Evolutionary conservation across 1,140 invertebrate genomes (phyloP), one percentile per base, ranked within the genome.

Genomic region (Rhynchophorus ferrugineus): DNA sequence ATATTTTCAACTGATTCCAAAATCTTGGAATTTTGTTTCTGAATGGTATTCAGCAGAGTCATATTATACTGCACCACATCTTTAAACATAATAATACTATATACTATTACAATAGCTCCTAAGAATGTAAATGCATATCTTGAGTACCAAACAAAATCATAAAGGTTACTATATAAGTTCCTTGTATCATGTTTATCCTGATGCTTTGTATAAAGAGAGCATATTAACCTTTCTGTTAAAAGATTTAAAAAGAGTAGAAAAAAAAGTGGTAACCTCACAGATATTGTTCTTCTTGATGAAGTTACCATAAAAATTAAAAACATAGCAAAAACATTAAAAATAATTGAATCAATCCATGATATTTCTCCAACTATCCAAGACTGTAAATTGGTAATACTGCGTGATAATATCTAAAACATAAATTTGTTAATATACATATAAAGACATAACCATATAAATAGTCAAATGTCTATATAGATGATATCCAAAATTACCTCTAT

Each of bases 311-410:
- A 54, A 44, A 64, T 48, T 37, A 63, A 52, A 36, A 66, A 17
- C 37, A 58, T 44, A 17, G 57, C 24, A 24, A 56, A 24, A 7
- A 59, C 13, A 53, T 68, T 69, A 59, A 68, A 70, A n/a, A 69
- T 37, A 42, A 68, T 42, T 8, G 61, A 61, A 54, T 70, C 66
- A 24, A 69, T 53, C 68, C 68, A 70, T 3, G 66, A 69, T 3
- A 69, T 54, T 57, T 70, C 67, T 8, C 66, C 66, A n/a, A 70
- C 54, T 17, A 70, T 58, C 67, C 67, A 70, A 1, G 56, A 47
- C 44, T 69, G 67, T 35, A 70, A 58, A 45, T 57, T 60, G 6
- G 44, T 52, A 18, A 70, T 49, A 34, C 49, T 60, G 34, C 49
- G 48, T 2, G 59, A 56, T 33, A 69, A 39, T 18, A 55, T 3